Evolutionary conservation across 2,113 vertebrate genomes (phyloP).

Genomic region (Pygoscelis adeliae): DNA sequence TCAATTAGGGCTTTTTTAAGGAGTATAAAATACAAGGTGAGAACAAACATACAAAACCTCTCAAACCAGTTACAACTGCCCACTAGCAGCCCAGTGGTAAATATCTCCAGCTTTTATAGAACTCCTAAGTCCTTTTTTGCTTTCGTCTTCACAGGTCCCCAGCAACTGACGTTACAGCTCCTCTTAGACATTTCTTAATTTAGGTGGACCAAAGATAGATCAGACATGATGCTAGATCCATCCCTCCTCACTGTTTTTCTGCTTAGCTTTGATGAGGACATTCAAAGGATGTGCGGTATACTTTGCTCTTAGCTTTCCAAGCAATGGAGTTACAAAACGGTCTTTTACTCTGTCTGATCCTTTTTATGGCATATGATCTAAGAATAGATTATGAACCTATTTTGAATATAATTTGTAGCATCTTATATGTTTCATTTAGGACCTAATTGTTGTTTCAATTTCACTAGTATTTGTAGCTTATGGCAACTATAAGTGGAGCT

Average conservation of each 20-base stretch:
- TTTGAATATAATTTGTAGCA: background rate
- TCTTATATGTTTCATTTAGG: background rate
- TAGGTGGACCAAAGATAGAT: background rate
- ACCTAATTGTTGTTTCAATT: background rate
- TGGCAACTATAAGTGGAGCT: background rate
- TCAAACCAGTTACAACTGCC: background rate
- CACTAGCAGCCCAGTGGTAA: background rate
- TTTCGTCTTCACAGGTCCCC: background rate
- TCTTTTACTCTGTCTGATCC: background rate
- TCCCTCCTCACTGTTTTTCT: background rate
- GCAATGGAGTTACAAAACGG: background rate
- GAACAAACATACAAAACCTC: background rate
- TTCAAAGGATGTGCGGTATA: background rate
- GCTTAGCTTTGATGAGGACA: background rate
- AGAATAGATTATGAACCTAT: background rate
- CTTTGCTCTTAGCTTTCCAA: background rate
- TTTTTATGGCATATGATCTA: background rate
- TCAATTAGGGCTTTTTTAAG: background rate
- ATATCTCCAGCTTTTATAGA: background rate
- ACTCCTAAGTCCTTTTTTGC: background rate
- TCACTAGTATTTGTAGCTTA: background rate
- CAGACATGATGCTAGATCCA: background rate
- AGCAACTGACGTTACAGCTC: background rate
- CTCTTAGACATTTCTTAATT: background rate
- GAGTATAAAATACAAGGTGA: background rate